Conservation (phyloP, 2,113 vertebrate genomes). For the Martes martes region DNA sequence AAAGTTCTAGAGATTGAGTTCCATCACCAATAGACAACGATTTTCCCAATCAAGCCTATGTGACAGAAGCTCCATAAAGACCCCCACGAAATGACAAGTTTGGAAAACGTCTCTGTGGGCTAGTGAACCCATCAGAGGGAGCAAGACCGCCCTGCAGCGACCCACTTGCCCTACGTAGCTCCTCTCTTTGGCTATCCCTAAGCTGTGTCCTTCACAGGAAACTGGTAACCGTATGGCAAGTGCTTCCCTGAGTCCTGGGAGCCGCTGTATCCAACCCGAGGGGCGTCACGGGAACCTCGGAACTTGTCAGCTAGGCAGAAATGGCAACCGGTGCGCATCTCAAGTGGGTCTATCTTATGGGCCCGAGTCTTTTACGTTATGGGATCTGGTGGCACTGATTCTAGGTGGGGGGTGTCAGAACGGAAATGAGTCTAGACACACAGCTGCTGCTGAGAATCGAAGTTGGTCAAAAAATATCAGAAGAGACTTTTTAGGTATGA, state of each 20-base stretch:
- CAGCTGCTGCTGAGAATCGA: neutral
- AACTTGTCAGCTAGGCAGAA: neutral
- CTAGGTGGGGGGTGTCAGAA: neutral
- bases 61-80: neutral
- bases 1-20: neutral
- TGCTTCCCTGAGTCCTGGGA: neutral
- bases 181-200: neutral
- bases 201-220: neutral
- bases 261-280: neutral
- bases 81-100: too few species aligned
- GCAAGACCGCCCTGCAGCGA: rapidly evolving
- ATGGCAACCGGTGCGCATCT: neutral
- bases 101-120: neutral
- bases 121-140: neutral
- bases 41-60: neutral
- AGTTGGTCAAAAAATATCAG: neutral
- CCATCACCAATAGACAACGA: neutral
- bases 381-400: neutral
- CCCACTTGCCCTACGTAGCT: neutral
- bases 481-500: neutral
- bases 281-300: neutral
- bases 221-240: neutral
- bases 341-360: neutral
- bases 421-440: neutral
- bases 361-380: neutral